Percentiles rank a stretch among this genome's conserved stretches.
phyloP scores from a whole-genome alignment of 2,888 invertebrate genomes.

The Chrysomela aeneicollis region DNA sequence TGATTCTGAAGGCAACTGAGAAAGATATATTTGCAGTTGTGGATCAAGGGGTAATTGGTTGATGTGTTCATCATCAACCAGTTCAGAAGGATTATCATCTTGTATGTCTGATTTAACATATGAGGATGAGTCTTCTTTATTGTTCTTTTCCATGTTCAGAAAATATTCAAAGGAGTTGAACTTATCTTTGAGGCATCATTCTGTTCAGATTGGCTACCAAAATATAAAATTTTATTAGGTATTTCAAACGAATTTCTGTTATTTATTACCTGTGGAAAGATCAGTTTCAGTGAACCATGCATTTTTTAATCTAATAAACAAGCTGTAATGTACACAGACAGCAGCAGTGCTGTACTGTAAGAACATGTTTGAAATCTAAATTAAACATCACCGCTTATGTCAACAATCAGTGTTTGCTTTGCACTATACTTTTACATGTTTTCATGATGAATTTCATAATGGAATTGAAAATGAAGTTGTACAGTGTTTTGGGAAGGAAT shows the following conservation, averaged over 20 bases:
- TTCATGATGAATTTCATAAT: conserved; percentile 36
- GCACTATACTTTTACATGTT: conserved; percentile 45
- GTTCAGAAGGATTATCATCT: conserved; percentile 56
- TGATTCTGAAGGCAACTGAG: conserved; percentile 75
- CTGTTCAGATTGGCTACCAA: background rate
- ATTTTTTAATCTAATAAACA: conserved; percentile 36
- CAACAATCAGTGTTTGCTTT: conserved; percentile 53
- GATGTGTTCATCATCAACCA: conserved; percentile 57
- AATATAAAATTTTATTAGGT: background rate
- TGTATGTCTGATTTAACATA: conserved; percentile 43
- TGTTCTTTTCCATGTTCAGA: conserved; percentile 3
- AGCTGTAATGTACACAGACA: conserved; percentile 37
- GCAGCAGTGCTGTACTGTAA: conserved; percentile 40
- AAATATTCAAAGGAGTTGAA: background rate
- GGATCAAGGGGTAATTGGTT: conserved; percentile 73
- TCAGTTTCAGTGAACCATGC: conserved; percentile 35
- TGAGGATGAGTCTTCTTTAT: conserved; percentile 28
- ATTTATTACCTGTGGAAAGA: conserved; percentile 28
- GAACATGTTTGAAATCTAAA: conserved; percentile 56
- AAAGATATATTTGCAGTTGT: conserved; percentile 78
- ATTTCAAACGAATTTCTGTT: conserved; percentile 14
- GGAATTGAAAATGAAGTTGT: conserved; percentile 19
- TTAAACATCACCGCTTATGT: conserved; percentile 55
- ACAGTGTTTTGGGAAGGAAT: conserved; percentile 10
- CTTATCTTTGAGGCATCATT: conserved; percentile 21